Base-by-base conservation (phyloP, 2,113 vertebrate genomes). In the Vicugna pacos region DNA sequence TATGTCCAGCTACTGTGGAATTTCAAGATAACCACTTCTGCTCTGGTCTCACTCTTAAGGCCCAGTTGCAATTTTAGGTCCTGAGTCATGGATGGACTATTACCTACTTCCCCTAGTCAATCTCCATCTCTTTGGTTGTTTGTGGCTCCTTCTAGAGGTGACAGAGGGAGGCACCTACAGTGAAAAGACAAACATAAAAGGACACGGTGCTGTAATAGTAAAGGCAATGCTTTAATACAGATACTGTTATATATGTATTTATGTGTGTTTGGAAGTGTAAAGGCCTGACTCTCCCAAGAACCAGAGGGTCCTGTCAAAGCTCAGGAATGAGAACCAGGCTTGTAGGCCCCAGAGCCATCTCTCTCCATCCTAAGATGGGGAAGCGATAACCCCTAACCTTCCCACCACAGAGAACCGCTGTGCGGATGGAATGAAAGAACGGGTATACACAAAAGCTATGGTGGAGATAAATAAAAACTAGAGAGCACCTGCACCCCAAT, bases 11-110 rank as follows among this genome's bases (percentile, higher is more conserved):
- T 65, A 50, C 35, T 52, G 24, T 46, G 46, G 58, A 75, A 93
- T 89, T 93, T 80, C 35, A 54, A 87, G 58, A 92, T 84, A 54
- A 87, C 60, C 30, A 75, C n/a, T 77, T 91, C 16, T 17, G n/a
- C 35, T 80, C 65, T 89, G 72, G 73, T 50, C 15, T 48, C 67
- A 35, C 6, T 48, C 89, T 92, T 10, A 67, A 88, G n/a, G 16
- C 60, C 46, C 42, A 48, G 32, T 28, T 75, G 9, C 42, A 89
- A 17, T 50, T 50, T 76, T 8, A 54, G 48, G 22, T 54, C 48
- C 52, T 69, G 32, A 69, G 35, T 91, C 72, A 94, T 9, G 64
- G 65, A 60, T 8, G 22, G 30, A 88, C 64, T 88, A 1, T 67
- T 48, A 60, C 14, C 32, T 42, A 12, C 48, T 83, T 76, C n/a